phyloP scores from a whole-genome alignment of 1,140 invertebrate genomes.

The Riptortus pedestris region DNA sequence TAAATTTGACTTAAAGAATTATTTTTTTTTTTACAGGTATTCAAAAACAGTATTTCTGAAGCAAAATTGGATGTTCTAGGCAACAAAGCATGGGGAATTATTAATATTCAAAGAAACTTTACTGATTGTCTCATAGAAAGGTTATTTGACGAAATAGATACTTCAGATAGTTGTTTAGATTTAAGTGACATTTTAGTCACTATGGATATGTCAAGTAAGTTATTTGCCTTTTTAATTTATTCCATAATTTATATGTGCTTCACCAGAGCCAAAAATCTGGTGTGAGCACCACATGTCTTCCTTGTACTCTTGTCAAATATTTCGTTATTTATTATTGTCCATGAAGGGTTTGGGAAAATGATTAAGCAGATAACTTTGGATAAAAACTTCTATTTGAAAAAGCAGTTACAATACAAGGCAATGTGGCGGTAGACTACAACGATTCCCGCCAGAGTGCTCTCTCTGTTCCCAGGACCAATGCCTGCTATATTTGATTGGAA shows the following conservation, averaged over 20 bases:
- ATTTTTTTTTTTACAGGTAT: not conserved
- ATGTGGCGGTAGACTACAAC: too few relatives aligned
- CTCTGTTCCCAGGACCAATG: too few relatives aligned
- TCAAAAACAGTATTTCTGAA: conserved; percentile 9
- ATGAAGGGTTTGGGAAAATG: too few relatives aligned
- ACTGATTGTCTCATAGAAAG: conserved; percentile 26
- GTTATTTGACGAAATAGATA: conserved; percentile 15
- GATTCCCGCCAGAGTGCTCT: too few relatives aligned
- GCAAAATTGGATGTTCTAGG: conserved; percentile 12
- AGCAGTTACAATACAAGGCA: too few relatives aligned
- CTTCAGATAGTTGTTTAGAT: conserved; percentile 14
- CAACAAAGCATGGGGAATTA: conserved; percentile 27
- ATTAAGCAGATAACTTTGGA: too few relatives aligned
- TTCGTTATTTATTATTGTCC: not conserved
- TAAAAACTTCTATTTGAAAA: too few relatives aligned
- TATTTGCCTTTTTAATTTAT: not conserved
- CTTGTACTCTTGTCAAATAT: too few relatives aligned
- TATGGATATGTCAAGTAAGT: conserved; percentile 30
- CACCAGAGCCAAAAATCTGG: too few relatives aligned
- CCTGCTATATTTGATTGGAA: too few relatives aligned
- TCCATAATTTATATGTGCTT: not conserved
- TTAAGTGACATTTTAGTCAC: conserved; percentile 21
- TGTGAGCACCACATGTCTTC: too few relatives aligned
- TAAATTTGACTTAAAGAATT: not conserved
- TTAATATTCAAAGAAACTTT: conserved; percentile 28